Conservation (phyloP, 2,113 vertebrate genomes). For the Tachysurus vachellii region DNA sequence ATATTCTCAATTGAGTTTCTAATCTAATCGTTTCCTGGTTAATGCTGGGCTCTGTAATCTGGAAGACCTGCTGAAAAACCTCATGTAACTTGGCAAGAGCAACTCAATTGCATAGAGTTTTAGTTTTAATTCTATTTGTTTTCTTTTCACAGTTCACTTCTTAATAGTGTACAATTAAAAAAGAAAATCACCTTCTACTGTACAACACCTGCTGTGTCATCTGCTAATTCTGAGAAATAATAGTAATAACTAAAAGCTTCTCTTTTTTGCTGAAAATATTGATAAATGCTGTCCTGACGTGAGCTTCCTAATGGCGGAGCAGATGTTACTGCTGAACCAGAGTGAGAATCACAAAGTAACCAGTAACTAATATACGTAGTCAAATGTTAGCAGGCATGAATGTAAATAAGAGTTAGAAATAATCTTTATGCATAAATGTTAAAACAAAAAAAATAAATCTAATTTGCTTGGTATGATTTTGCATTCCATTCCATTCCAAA, state of each 20-base stretch:
- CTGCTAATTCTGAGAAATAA: neutral
- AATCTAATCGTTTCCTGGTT: slow-evolving; percentile 14
- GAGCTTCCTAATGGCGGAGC: neutral
- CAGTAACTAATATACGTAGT: neutral
- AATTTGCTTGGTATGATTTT: neutral
- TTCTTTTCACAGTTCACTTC: slow-evolving; percentile 30
- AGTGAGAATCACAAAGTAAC: slow-evolving; percentile 22
- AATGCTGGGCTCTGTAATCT: slow-evolving; percentile 27
- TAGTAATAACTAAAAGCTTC: slow-evolving; percentile 3
- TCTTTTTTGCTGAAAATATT: neutral
- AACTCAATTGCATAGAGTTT: slow-evolving; percentile 49
- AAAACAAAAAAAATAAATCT: neutral
- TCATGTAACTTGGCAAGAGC: slow-evolving; percentile 26
- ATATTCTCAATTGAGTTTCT: slow-evolving; percentile 20
- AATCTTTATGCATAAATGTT: neutral
- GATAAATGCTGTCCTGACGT: neutral
- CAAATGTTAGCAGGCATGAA: slow-evolving; percentile 11
- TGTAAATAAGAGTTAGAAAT: slow-evolving; percentile 24
- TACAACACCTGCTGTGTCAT: neutral
- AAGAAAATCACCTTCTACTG: neutral
- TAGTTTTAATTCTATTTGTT: neutral
- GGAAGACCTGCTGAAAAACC: slow-evolving; percentile 45
- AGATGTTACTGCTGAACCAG: slow-evolving; percentile 16
- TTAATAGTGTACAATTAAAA: slow-evolving; percentile 3
- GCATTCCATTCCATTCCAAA: slow-evolving; percentile 13